Evolutionary conservation across 2,113 vertebrate species (phyloP), one percentile per base, ranked within the genome.

Genomic region (Seriola quinqueradiata): DNA sequence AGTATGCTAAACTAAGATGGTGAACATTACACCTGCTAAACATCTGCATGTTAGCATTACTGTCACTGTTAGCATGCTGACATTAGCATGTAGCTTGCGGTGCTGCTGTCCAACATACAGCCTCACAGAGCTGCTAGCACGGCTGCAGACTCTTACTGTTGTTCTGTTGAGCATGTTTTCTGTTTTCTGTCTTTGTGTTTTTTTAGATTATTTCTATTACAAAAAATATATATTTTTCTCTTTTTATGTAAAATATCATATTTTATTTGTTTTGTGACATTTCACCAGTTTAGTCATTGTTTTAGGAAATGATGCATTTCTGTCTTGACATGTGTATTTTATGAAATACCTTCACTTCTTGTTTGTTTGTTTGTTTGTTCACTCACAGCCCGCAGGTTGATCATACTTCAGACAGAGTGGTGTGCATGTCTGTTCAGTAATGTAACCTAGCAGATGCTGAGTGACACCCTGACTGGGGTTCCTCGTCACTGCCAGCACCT

Each of bases 391-490:
- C 3, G 7, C 23, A 46, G 11, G 17, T 66, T 55, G 19, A 19
- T 25, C 16, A 3, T 9, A 8, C 42, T 16, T 38, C 50, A 52
- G 50, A n/a, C 8, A 54, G 10, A 38, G 5, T 19, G 14, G 19
- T 6, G 38, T 14, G 14, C 4, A 0, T 14, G 5, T n/a, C 44
- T 21, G 10, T 34, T 32, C 65, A 42, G 16, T 52, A 36, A 11
- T 70, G 71, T 76, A 46, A 82, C 72, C 13, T 10, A 42, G 75
- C 87, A 78, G 42, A 84, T 48, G 59, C 69, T 67, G 75, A 54
- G 68, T 84, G 73, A 90, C 63, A 46, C 70, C 46, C 2, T 0
- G 5, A 66, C 61, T 11, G 38, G 42, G 55, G 28, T 42, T 48
- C 50, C 63, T 63, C 36, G 40, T 68, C 32, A 6, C 50, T 32